Conservation (phyloP, 2,113 vertebrate species). For the Megaleporinus macrocephalus region DNA sequence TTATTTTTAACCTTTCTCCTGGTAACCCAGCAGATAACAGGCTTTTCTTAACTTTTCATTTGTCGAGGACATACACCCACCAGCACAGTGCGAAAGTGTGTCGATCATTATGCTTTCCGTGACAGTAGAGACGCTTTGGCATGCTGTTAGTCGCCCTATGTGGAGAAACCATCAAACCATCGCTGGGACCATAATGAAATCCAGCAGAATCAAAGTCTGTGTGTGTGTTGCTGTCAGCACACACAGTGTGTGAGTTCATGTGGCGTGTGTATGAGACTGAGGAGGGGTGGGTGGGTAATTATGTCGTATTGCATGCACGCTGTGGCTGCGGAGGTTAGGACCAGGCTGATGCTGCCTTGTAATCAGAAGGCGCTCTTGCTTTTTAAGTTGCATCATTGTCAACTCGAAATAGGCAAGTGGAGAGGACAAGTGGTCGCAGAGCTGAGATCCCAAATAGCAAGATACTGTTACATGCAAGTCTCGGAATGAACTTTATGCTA, state of each 20-base stretch:
- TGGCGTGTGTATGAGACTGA: conserved; percentile 12
- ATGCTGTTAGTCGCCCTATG: conserved; percentile 1
- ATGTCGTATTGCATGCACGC: conserved; percentile 31
- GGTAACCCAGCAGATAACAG: neutral
- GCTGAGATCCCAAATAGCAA: conserved; percentile 7
- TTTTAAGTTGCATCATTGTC: conserved; percentile 34
- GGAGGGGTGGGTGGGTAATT: conserved; percentile 42
- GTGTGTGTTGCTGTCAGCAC: conserved; percentile 5
- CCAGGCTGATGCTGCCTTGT: conserved; percentile 37
- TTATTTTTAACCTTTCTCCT: too few species aligned
- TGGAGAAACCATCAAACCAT: neutral
- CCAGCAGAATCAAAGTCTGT: conserved; percentile 44
- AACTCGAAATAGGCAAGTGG: conserved; percentile 34
- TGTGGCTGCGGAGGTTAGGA: conserved; percentile 27
- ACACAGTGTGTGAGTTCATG: conserved; percentile 13
- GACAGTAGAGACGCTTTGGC: conserved; percentile 18
- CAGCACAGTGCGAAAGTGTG: neutral
- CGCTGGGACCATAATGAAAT: conserved; percentile 37
- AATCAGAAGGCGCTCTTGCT: conserved; percentile 36
- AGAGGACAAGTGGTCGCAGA: conserved; percentile 10
- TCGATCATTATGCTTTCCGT: conserved; percentile 26
- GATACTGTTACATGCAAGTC: neutral
- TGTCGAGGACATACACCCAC: neutral
- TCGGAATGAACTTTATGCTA: neutral
- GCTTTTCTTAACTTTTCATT: neutral